Evolutionary conservation across 2,113 vertebrate species (phyloP).

Genomic region (Callocephalon fimbriatum): DNA sequence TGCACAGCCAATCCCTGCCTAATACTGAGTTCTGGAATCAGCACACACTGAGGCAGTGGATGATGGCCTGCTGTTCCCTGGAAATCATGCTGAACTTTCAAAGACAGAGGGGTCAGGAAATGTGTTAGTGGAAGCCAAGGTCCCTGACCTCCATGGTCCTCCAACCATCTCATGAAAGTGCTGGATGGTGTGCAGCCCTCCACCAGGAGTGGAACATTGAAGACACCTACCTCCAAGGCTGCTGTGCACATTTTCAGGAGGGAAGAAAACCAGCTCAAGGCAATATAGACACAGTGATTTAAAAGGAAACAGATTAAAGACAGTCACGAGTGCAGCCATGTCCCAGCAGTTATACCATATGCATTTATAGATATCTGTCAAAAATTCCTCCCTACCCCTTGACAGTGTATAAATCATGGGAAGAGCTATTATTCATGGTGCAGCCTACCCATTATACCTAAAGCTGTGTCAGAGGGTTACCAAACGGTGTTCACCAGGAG

Average conservation of each 20-base stretch:
- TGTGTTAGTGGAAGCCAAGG: not conserved
- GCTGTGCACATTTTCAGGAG: not conserved
- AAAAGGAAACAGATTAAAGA: constrained; percentile 25
- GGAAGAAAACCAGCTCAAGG: not conserved
- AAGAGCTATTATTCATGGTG: not conserved
- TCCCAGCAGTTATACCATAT: not conserved
- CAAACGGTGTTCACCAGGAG: not conserved
- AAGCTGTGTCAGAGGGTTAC: not conserved
- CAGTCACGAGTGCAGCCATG: not conserved
- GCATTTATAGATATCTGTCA: not conserved
- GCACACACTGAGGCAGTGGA: fast-evolving
- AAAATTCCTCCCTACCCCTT: not conserved
- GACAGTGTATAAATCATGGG: not conserved
- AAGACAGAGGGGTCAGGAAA: not conserved
- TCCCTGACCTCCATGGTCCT: not conserved
- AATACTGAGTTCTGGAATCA: fast-evolving
- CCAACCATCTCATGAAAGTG: not conserved
- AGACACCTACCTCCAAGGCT: fast-evolving
- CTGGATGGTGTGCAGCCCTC: fast-evolving
- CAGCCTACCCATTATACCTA: not conserved
- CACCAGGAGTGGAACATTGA: not conserved
- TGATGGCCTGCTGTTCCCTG: not conserved
- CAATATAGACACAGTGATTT: not conserved
- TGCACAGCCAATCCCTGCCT: not conserved
- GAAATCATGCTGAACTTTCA: not conserved